Base-by-base conservation (phyloP, 2,797 vertebrate genomes). In the Melanotaenia trifasciata region DNA sequence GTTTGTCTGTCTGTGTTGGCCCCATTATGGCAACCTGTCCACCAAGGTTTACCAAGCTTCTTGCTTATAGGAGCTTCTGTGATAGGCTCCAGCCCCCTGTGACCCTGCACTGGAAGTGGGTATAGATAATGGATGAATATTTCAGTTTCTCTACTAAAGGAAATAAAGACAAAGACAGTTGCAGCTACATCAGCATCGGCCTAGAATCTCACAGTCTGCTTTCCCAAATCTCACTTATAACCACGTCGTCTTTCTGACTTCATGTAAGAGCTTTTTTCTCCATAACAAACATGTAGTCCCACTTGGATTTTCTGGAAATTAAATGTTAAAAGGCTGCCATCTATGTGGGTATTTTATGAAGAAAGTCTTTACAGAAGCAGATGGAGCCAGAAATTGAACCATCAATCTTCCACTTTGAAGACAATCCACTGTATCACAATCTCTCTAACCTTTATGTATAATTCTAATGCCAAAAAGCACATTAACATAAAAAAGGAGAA, bases 351-450 rank as follows among this genome's bases (percentile, higher is more conserved):
- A 28, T 28, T 14, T 28, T 28, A 54, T 26, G 5, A 26, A 54
- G 24, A 13, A 24, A 22, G 51, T 58, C 38, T 50, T 26, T 47
- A n/a, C 57, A 16, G 6, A 64, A n/a, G 35, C 30, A 43, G 20
- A 38, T 5, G 26, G 30, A 58, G 61, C 61, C 70, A 72, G 38
- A 33, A 63, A 32, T 54, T n/a, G 10, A 57, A 71, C 38, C 28
- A 12, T 43, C 51, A 64, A 36, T 43, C 16, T 33, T 18, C 10
- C 5, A 7, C 47, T 64, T 53, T 13, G 58, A 35, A 43, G 38
- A 33, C 50, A 63, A 32, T 4, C 26, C 35, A 28, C 35, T 56
- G 54, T 24, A 57, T 71, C 20, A 45, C 36, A 57, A n/a, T 54
- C 51, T 54, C 40, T 32, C 11, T 38, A 14, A 70, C 38, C 35